Evolutionary conservation across 2,113 vertebrate genomes (phyloP).

Genomic region (Toxotes jaculatrix): DNA sequence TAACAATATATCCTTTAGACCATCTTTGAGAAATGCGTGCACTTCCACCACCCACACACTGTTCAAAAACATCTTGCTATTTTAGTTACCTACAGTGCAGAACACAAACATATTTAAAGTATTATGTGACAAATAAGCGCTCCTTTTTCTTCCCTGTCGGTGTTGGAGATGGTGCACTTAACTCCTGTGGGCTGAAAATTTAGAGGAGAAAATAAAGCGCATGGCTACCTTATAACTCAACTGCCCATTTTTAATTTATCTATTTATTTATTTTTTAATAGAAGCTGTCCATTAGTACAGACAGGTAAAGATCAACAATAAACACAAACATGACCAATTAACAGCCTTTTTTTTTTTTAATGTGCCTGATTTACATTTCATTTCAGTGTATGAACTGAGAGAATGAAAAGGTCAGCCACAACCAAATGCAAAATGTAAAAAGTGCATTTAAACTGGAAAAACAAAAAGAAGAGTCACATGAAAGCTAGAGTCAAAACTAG

Average conservation of each 20-base stretch:
- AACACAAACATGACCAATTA: not conserved
- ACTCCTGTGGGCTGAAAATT: conserved; percentile 24
- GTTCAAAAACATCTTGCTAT: conserved; percentile 27
- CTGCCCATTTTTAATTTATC: not conserved
- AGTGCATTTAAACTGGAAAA: not conserved
- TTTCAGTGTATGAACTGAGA: not conserved
- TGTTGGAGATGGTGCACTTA: conserved; percentile 19
- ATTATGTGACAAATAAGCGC: conserved; percentile 24
- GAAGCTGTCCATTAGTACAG: conserved; percentile 12
- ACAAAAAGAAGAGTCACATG: not conserved
- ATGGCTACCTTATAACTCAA: conserved; percentile 13
- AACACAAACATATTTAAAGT: conserved; percentile 47
- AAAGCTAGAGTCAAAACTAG: not conserved
- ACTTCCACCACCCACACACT: conserved; percentile 40
- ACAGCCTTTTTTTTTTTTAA: not conserved
- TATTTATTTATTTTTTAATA: too few relatives aligned
- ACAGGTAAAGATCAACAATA: not conserved
- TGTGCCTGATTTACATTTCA: conserved; percentile 3
- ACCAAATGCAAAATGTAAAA: not conserved
- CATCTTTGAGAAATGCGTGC: conserved; percentile 38
- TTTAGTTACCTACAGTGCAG: conserved; percentile 30
- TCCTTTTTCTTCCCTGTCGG: not conserved
- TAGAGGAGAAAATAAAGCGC: conserved; percentile 13
- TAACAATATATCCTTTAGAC: conserved; percentile 56
- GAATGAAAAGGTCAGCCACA: not conserved